These are phyloP conservation scores for Pollenia griseotomentosa DNA, from an alignment of 2,888 invertebrate species.

Conservation along the genomic window DNA sequence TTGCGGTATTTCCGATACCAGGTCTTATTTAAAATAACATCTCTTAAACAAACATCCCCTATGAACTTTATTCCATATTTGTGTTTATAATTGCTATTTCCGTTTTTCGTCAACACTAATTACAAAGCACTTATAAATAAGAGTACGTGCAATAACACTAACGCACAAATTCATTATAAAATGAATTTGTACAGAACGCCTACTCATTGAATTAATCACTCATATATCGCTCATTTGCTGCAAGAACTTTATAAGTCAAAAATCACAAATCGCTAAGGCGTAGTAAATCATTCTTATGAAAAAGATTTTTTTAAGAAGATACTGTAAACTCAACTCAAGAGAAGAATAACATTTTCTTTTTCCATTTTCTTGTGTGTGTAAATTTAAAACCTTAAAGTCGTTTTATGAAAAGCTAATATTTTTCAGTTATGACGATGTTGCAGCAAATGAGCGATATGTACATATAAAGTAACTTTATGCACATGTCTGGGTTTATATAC, in stretches of 20 bases:
- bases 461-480: neutral
- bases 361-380: too few species aligned
- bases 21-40: neutral
- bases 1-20: neutral
- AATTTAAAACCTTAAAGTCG: too few species aligned
- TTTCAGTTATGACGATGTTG: too few species aligned
- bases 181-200: conserved; percentile 52
- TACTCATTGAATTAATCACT: conserved; percentile 65
- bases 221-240: neutral
- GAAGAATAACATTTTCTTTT: too few species aligned
- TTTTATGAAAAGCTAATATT: too few species aligned
- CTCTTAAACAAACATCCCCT: neutral
- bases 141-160: conserved; percentile 3
- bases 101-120: conserved; percentile 58
- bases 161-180: conserved; percentile 21
- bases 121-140: conserved; percentile 60
- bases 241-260: too few species aligned
- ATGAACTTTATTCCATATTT: conserved; percentile 44
- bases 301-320: too few species aligned
- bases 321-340: too few species aligned
- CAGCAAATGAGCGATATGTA: too few species aligned
- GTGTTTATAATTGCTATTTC: conserved; percentile 63
- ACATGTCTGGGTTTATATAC: neutral
- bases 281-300: too few species aligned
- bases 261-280: too few species aligned